Evolutionary conservation across 2,888 invertebrate genomes (phyloP).

Genomic region (Callosobruchus maculatus): DNA sequence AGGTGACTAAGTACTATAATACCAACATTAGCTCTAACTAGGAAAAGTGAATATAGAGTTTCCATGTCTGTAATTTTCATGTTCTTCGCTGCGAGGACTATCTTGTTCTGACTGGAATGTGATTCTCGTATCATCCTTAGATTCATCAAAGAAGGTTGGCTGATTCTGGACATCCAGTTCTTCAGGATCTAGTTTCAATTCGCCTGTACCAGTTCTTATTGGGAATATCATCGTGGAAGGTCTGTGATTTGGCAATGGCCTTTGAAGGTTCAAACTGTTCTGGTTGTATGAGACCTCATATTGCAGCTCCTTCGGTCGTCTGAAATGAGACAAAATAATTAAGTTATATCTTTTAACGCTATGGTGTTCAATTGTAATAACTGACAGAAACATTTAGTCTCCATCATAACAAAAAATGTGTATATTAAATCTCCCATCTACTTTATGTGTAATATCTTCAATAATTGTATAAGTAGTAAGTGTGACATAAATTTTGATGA

Average conservation of each 20-base stretch:
- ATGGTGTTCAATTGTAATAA: no score
- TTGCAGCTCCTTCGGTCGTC: conserved; percentile 26
- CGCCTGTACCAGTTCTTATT: conserved; percentile 54
- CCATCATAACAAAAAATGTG: no score
- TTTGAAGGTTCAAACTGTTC: conserved; percentile 34
- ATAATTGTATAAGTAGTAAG: no score
- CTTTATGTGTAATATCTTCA: no score
- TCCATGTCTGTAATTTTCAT: neutral
- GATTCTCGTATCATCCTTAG: neutral
- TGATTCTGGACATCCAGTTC: conserved; percentile 24
- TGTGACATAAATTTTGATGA: no score
- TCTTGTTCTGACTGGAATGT: neutral
- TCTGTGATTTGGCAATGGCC: conserved; percentile 35
- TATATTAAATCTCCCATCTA: no score
- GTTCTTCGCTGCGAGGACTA: neutral
- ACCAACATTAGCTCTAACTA: neutral
- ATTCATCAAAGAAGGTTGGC: neutral
- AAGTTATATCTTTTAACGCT: no score
- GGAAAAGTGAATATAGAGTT: neutral
- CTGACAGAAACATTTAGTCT: no score
- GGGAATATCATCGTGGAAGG: conserved; percentile 50
- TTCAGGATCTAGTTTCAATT: conserved; percentile 49
- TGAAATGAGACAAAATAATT: conserved; percentile 8
- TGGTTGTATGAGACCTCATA: conserved; percentile 19
- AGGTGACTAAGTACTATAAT: no score